Conservation (phyloP, 2,888 invertebrate genomes). For the Cheilosia variabilis region DNA sequence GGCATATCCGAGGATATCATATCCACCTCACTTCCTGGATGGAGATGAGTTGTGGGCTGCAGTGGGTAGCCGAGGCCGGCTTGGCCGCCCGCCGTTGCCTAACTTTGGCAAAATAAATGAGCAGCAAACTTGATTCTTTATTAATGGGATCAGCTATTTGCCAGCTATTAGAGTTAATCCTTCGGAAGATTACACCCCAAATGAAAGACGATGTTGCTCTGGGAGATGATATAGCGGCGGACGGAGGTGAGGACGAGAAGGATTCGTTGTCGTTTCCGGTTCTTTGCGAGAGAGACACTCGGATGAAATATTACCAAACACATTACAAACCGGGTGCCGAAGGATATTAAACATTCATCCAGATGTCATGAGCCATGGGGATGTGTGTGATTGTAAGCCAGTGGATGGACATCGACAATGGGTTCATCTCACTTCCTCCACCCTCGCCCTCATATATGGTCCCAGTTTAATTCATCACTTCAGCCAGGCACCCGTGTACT, state of each 20-base stretch:
- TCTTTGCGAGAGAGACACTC: slow-evolving; percentile 63
- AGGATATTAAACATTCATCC: slow-evolving; percentile 78
- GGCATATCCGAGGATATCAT: slow-evolving; percentile 67
- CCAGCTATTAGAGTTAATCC: slow-evolving; percentile 77
- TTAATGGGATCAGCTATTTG: slow-evolving; percentile 77
- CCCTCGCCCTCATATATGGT: slow-evolving; percentile 1
- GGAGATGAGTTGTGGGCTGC: slow-evolving; percentile 47
- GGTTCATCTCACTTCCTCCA: slow-evolving; percentile 35
- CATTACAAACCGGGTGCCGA: slow-evolving; percentile 75
- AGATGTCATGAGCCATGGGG: slow-evolving; percentile 69
- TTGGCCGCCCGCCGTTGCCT: slow-evolving; percentile 14
- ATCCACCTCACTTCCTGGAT: slow-evolving; percentile 69
- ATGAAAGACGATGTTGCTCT: slow-evolving; percentile 25
- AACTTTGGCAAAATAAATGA: slow-evolving; percentile 63
- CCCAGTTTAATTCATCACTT: slow-evolving; percentile 71
- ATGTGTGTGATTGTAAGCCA: slow-evolving; percentile 9
- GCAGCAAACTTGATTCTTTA: slow-evolving; percentile 75
- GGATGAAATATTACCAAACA: slow-evolving; percentile 73
- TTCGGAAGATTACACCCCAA: slow-evolving; percentile 74
- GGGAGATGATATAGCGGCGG: slow-evolving; percentile 8
- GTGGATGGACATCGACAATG: slow-evolving; percentile 58
- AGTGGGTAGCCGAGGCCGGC: slow-evolving; percentile 12
- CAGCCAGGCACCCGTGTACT: slow-evolving; percentile 42
- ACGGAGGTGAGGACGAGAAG: slow-evolving; percentile 8
- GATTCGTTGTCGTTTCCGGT: slow-evolving; percentile 64